Conservation (phyloP, 2,888 invertebrate genomes). For the Neoaliturus tenellus region DNA sequence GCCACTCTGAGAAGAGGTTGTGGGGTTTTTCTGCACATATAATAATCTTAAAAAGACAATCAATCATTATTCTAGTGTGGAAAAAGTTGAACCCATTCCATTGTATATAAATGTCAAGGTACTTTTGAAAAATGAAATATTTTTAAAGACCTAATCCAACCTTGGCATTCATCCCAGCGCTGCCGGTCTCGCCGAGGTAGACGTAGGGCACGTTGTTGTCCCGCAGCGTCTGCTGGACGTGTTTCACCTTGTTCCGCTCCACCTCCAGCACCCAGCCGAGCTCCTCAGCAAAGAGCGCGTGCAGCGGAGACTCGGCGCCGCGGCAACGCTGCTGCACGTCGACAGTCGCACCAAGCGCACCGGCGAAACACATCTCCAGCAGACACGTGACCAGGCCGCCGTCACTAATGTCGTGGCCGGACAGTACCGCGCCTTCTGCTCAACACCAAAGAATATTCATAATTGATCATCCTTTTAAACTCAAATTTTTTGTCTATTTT, state of each 20-base stretch:
- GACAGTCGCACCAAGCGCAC: conserved; percentile 86
- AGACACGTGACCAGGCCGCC: conserved; percentile 94
- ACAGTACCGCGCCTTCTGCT: conserved; percentile 80
- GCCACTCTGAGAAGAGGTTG: no score
- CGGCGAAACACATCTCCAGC: conserved; percentile 98
- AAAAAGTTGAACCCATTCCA: no score
- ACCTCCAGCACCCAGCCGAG: conserved; percentile 91
- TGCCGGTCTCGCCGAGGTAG: conserved; percentile 81
- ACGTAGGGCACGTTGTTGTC: conserved; percentile 78
- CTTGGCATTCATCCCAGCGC: conserved; percentile 81
- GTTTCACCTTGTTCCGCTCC: conserved; percentile 74
- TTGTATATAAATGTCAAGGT: no score
- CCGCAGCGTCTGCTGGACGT: conserved; percentile 79
- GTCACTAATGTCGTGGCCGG: conserved; percentile 98
- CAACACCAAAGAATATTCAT: no score
- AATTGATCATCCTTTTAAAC: no score
- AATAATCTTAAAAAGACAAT: no score
- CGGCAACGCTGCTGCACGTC: conserved; percentile 74
- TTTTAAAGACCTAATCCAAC: no score
- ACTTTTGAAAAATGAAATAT: no score
- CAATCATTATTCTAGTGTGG: no score
- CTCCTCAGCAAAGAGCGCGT: conserved; percentile 90
- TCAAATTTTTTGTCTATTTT: no score
- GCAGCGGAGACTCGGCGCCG: conserved; percentile 75
- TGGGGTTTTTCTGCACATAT: no score